These are phyloP conservation scores for mouse (Mus musculus) DNA, from an alignment of 2,113 vertebrate genomes.

Conservation along the genomic window DNA sequence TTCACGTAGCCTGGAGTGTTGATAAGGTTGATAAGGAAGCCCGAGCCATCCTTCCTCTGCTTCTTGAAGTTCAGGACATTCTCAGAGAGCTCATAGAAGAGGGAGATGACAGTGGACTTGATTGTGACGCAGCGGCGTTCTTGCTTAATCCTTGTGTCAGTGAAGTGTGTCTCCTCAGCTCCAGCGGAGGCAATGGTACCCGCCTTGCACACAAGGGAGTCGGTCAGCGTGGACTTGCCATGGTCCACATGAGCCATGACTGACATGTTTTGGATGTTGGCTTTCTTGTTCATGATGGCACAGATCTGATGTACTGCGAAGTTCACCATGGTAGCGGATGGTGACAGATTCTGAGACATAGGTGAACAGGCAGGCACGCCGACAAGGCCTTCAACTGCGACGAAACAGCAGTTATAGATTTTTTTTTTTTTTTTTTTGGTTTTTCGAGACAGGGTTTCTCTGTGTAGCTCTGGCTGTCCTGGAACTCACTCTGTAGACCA, in stretches of 20 bases:
- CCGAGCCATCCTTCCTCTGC: slow-evolving; percentile 94
- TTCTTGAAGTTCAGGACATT: slow-evolving; percentile 97
- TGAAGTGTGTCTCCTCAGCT: slow-evolving; percentile 96
- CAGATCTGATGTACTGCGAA: slow-evolving; percentile 99
- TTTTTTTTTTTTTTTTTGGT: too few species aligned
- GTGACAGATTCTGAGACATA: too few species aligned
- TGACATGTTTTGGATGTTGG: slow-evolving; percentile 99
- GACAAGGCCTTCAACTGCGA: accelerated
- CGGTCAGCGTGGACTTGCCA: slow-evolving; percentile 96
- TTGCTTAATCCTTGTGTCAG: slow-evolving; percentile 98
- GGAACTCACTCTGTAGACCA: too few species aligned
- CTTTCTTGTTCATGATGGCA: slow-evolving; percentile 99
- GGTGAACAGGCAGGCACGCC: too few species aligned
- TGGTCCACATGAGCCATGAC: slow-evolving; percentile 98
- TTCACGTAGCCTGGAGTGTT: slow-evolving; percentile 97
- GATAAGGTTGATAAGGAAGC: slow-evolving; percentile 97
- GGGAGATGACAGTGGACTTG: slow-evolving; percentile 95
- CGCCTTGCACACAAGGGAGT: slow-evolving; percentile 98
- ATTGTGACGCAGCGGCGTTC: slow-evolving; percentile 96
- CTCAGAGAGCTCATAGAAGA: slow-evolving; percentile 93
- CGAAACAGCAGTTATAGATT: too few species aligned
- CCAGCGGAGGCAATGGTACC: slow-evolving; percentile 95
- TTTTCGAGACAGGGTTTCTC: too few species aligned
- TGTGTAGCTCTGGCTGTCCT: too few species aligned
- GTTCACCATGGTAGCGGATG: slow-evolving; percentile 88